Evolutionary conservation across 2,888 invertebrate genomes (phyloP).

Genomic region (Trichacis sp.): DNA sequence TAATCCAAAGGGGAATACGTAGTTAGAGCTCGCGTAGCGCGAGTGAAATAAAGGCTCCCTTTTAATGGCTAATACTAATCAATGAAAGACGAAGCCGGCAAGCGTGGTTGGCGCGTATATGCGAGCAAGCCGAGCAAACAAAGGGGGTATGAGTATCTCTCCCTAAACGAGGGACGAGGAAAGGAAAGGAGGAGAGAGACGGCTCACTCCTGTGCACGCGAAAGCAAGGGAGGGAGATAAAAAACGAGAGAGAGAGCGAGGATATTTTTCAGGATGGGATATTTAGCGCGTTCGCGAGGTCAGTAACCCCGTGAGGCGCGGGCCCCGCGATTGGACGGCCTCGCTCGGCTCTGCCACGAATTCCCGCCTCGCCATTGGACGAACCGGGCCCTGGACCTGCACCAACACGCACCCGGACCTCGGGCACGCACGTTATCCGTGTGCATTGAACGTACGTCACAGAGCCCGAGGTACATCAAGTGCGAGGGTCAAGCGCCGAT

Average conservation of each 20-base stretch:
- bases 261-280: slow-evolving; percentile 68
- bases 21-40: slow-evolving; percentile 35
- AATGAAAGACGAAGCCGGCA: slow-evolving; percentile 67
- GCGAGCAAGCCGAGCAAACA: slow-evolving; percentile 59
- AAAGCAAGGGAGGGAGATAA: slow-evolving; percentile 44
- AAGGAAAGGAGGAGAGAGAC: slow-evolving; percentile 26
- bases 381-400: slow-evolving; percentile 68
- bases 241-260: slow-evolving; percentile 47
- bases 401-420: slow-evolving; percentile 56
- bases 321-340: slow-evolving; percentile 63
- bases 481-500: too few species aligned
- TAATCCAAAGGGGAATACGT: slow-evolving; percentile 25
- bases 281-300: slow-evolving; percentile 68
- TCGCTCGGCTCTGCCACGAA: slow-evolving; percentile 63
- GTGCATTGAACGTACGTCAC: slow-evolving; percentile 53
- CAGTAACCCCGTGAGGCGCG: slow-evolving; percentile 63
- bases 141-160: slow-evolving; percentile 59
- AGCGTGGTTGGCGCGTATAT: slow-evolving; percentile 49
- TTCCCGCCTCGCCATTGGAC: slow-evolving; percentile 64
- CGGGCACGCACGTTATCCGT: slow-evolving; percentile 48
- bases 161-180: slow-evolving; percentile 36
- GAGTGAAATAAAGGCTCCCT: slow-evolving; percentile 62
- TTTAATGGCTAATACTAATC: slow-evolving; percentile 68
- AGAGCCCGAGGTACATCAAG: slow-evolving; percentile 26
- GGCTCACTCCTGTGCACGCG: slow-evolving; percentile 11